Evolutionary conservation across 1,140 invertebrate genomes (phyloP).

Genomic region (Oryzaephilus surinamensis): DNA sequence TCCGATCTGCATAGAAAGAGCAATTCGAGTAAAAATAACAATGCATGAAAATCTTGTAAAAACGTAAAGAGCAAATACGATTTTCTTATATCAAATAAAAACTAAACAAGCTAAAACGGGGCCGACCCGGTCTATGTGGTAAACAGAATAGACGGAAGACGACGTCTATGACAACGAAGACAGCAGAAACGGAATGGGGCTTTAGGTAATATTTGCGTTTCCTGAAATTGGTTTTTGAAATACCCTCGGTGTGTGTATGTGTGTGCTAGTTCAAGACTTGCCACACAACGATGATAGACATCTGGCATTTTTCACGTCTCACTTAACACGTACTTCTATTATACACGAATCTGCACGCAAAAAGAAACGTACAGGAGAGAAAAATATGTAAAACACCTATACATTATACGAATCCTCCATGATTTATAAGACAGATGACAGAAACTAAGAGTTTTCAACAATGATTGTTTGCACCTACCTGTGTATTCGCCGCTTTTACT

Average conservation of each 20-base stretch:
- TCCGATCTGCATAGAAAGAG: no score
- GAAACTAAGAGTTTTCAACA: no score
- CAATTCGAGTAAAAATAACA: constrained; percentile 6
- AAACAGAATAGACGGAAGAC: constrained; percentile 10
- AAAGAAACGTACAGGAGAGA: no score
- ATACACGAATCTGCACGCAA: no score
- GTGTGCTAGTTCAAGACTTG: constrained; percentile 3
- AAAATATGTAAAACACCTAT: not conserved
- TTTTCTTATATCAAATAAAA: constrained; percentile 5
- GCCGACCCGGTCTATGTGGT: no score
- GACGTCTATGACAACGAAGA: no score
- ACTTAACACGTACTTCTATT: constrained; percentile 17
- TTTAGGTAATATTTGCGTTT: constrained; percentile 13
- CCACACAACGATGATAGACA: constrained; percentile 11
- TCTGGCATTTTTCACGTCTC: constrained; percentile 19
- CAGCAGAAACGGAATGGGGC: no score
- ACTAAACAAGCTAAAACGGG: constrained; percentile 1
- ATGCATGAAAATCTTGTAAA: constrained; percentile 3
- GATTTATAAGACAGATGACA: no score
- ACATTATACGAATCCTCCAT: not conserved
- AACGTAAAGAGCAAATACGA: constrained; percentile 6
- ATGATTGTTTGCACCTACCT: constrained; percentile 32
- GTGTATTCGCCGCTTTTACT: constrained; percentile 43
- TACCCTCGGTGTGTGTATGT: no score
- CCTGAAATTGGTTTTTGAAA: constrained; percentile 18